Percentiles rank a stretch among this genome's conserved stretches.
Conservation (phyloP, 2,797 vertebrate species). For the Stomatorhinus walkeri region DNA sequence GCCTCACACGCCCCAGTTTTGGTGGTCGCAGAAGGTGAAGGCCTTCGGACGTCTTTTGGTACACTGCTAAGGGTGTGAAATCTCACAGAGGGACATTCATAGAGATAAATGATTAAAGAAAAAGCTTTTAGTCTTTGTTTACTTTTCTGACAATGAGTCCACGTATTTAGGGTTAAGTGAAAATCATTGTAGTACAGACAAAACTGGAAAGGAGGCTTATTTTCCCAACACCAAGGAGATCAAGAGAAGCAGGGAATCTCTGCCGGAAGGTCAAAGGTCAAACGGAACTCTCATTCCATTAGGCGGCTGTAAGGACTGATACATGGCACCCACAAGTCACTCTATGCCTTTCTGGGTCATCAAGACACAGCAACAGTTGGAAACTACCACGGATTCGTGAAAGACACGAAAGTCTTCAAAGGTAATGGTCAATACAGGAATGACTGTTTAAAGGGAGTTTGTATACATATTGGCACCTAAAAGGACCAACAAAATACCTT, state of each 20-base stretch:
- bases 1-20: slow-evolving; percentile 55
- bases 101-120: slow-evolving; percentile 1
- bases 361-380: slow-evolving; percentile 2
- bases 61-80: slow-evolving; percentile 20
- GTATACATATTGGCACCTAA: slow-evolving; percentile 64
- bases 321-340: background rate
- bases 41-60: slow-evolving; percentile 45
- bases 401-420: slow-evolving; percentile 52
- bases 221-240: background rate
- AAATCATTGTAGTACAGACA: slow-evolving; percentile 5
- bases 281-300: slow-evolving; percentile 12
- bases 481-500: slow-evolving; percentile 62
- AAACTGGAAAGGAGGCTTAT: background rate
- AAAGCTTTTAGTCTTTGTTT: background rate
- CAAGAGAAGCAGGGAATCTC: slow-evolving; percentile 7
- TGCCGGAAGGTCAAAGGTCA: slow-evolving; percentile 21
- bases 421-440: slow-evolving; percentile 59
- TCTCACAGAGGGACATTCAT: slow-evolving; percentile 16
- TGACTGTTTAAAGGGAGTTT: slow-evolving; percentile 58
- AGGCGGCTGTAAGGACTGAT: slow-evolving; percentile 11
- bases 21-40: slow-evolving; percentile 53
- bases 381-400: slow-evolving; percentile 42
- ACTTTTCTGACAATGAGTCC: background rate
- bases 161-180: background rate
- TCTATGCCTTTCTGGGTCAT: background rate